Evolutionary conservation across 2,888 invertebrate genomes (phyloP).

Genomic region (Mycogona germanica): DNA sequence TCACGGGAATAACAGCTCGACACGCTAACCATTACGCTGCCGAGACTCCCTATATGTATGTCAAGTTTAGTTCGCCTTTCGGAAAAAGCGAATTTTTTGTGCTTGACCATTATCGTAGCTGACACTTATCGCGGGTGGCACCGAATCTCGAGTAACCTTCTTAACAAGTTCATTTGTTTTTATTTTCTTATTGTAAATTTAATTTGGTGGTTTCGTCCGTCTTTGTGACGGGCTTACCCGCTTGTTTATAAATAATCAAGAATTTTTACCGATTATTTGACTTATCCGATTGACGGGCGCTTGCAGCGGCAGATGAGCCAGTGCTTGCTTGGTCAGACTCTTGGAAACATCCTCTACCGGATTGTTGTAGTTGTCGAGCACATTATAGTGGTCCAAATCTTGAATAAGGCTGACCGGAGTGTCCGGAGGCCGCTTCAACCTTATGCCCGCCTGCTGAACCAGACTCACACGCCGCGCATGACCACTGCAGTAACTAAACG

Average conservation of each 20-base stretch:
- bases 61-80: too few species aligned
- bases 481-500: conserved; percentile 4
- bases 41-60: too few species aligned
- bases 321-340: background rate
- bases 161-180: background rate
- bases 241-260: background rate
- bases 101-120: too few species aligned
- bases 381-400: conserved; percentile 48
- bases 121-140: too few species aligned
- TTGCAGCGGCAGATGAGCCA: background rate
- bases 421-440: conserved; percentile 44
- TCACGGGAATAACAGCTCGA: too few species aligned
- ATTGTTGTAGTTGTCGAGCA: background rate
- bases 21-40: too few species aligned
- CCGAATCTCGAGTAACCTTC: too few species aligned
- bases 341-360: background rate
- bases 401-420: conserved; percentile 52
- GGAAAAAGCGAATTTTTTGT: too few species aligned
- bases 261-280: conserved; percentile 7
- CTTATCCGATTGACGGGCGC: conserved; percentile 4
- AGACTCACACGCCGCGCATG: conserved; percentile 26
- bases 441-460: conserved; percentile 29
- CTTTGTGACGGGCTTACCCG: background rate
- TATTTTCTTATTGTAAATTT: background rate
- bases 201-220: background rate